Percentiles rank a stretch among this genome's conserved stretches.
Evolutionary conservation across 2,888 invertebrate species (phyloP).

Genomic region (Schizotus pectinicornis): DNA sequence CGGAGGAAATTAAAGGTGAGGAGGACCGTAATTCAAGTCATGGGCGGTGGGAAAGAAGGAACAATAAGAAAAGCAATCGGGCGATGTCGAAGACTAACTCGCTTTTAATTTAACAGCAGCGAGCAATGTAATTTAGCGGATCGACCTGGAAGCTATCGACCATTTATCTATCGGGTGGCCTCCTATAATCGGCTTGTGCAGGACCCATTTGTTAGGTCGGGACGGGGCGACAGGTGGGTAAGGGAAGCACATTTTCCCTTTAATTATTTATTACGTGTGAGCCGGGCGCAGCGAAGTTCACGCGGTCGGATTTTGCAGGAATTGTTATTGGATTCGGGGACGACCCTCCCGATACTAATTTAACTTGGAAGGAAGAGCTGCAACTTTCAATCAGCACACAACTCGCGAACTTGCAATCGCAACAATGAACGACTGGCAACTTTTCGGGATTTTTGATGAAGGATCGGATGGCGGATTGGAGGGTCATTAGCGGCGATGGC

Average conservation of each 20-base stretch:
- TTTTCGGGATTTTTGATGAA: no score
- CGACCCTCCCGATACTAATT: slow-evolving; percentile 34
- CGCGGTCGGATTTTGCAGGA: slow-evolving; percentile 33
- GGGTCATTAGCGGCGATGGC: slow-evolving; percentile 27
- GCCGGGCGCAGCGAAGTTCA: slow-evolving; percentile 19
- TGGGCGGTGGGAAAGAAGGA: slow-evolving; percentile 35
- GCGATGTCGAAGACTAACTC: slow-evolving; percentile 50
- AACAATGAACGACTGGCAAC: no score
- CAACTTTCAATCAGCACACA: slow-evolving; percentile 12
- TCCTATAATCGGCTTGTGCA: slow-evolving; percentile 54
- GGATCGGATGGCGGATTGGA: slow-evolving; percentile 18
- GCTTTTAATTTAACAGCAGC: slow-evolving; percentile 57
- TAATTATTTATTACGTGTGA: slow-evolving; percentile 46
- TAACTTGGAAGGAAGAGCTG: slow-evolving; percentile 32
- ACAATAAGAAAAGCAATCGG: slow-evolving; percentile 48
- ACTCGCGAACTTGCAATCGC: no score
- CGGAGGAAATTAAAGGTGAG: slow-evolving; percentile 28
- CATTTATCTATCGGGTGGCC: slow-evolving; percentile 54
- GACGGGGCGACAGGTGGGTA: slow-evolving; percentile 29
- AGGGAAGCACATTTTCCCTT: slow-evolving; percentile 32
- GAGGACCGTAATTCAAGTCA: slow-evolving; percentile 33
- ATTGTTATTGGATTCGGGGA: slow-evolving; percentile 40
- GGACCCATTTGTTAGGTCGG: slow-evolving; percentile 49
- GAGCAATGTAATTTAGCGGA: slow-evolving; percentile 56
- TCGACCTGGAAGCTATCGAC: slow-evolving; percentile 54